phyloP scores from a whole-genome alignment of 2,113 vertebrate species.

The Megaceryle torquata region DNA sequence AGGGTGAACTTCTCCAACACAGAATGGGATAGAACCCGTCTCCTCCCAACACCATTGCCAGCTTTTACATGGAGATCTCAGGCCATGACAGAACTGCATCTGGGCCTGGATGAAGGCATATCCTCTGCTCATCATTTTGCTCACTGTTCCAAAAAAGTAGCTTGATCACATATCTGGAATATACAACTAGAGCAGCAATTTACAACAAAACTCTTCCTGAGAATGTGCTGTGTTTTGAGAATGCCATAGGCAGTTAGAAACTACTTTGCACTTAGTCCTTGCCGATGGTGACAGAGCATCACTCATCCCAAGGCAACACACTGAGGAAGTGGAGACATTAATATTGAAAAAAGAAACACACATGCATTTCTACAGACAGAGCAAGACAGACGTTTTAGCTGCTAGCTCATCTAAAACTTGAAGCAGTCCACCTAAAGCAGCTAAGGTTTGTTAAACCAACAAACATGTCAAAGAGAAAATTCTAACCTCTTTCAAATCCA shows the following conservation, averaged over 20 bases:
- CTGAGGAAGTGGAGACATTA: background rate
- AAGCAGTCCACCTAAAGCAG: background rate
- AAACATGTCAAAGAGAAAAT: background rate
- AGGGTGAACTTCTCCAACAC: background rate
- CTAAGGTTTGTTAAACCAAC: background rate
- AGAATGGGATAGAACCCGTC: background rate
- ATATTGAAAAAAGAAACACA: background rate
- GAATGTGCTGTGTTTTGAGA: background rate
- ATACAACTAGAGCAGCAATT: background rate
- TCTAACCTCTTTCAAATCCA: background rate
- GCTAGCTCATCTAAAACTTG: background rate
- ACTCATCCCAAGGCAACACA: background rate
- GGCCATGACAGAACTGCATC: background rate
- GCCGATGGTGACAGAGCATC: rapidly evolving
- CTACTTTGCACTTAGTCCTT: background rate
- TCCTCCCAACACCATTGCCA: background rate
- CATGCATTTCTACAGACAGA: background rate
- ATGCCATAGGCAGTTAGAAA: background rate
- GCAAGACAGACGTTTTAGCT: background rate
- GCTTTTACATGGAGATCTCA: background rate
- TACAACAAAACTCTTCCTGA: background rate
- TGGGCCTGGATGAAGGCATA: background rate
- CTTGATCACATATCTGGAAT: background rate
- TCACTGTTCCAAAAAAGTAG: background rate
- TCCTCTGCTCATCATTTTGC: background rate